Conservation (phyloP, 2,113 vertebrate genomes). For the Sylvietta virens region DNA sequence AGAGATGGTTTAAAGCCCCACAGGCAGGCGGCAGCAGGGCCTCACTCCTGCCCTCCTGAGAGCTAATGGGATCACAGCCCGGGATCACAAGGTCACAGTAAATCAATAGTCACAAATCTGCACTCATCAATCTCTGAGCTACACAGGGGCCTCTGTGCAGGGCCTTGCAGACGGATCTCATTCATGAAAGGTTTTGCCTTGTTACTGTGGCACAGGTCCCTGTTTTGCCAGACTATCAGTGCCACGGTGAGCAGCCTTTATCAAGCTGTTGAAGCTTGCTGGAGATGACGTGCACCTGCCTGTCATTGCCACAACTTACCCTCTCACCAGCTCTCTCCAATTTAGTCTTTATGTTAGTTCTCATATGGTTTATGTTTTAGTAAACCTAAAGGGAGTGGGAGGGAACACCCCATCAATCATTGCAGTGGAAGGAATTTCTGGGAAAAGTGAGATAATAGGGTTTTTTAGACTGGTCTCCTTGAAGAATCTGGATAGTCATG, state of each 20-base stretch:
- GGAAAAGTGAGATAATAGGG: background rate
- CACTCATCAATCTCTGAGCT: background rate
- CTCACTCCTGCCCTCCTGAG: background rate
- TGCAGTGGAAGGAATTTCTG: background rate
- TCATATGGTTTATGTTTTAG: no score
- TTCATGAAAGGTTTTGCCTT: background rate
- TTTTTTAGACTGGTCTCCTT: background rate
- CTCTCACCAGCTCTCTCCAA: background rate
- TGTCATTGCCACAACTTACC: background rate
- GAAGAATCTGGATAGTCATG: background rate
- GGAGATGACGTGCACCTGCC: background rate
- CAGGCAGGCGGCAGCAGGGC: fast-evolving
- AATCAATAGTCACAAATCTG: background rate
- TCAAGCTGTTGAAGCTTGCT: background rate
- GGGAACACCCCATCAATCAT: background rate
- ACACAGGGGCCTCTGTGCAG: background rate
- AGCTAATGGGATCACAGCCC: background rate
- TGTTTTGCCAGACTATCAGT: background rate
- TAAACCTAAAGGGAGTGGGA: background rate
- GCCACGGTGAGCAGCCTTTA: background rate
- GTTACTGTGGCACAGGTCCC: background rate
- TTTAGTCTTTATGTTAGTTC: background rate
- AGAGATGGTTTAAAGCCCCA: background rate
- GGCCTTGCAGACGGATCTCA: background rate
- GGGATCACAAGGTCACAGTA: background rate